Percentiles rank a stretch among this genome's conserved stretches.
phyloP scores from a whole-genome alignment of 2,888 invertebrate genomes.

The Eulithis prunata region DNA sequence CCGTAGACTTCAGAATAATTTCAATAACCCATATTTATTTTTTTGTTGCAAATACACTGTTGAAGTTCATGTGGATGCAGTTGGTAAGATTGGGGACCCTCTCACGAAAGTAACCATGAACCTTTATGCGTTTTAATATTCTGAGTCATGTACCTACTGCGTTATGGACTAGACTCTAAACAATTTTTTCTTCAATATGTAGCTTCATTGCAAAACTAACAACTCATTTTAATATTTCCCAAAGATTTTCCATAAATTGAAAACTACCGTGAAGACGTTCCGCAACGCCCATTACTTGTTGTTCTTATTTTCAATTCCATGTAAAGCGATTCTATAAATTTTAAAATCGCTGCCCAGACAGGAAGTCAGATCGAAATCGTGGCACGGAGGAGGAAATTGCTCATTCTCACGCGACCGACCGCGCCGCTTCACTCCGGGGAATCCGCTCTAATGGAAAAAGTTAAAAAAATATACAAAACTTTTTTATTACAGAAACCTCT shows the following conservation, averaged over 20 bases:
- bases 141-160: too few relatives aligned
- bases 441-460: slow-evolving; percentile 81
- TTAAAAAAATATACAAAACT: slow-evolving; percentile 80
- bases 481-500: slow-evolving; percentile 69
- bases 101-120: too few relatives aligned
- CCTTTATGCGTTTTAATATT: too few relatives aligned
- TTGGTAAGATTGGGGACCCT: too few relatives aligned
- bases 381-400: slow-evolving; percentile 80
- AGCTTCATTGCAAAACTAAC: background rate
- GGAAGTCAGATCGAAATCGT: slow-evolving; percentile 83
- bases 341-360: slow-evolving; percentile 81
- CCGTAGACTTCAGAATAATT: slow-evolving; percentile 59
- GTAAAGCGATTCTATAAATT: slow-evolving; percentile 80
- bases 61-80: background rate
- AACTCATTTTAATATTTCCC: background rate
- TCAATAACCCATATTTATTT: slow-evolving; percentile 22
- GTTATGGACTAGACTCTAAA: too few relatives aligned
- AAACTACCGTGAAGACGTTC: slow-evolving; percentile 27
- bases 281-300: slow-evolving; percentile 38
- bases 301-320: slow-evolving; percentile 77
- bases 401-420: slow-evolving; percentile 82
- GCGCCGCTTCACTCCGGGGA: slow-evolving; percentile 68
- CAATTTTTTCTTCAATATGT: too few relatives aligned
- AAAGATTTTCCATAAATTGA: slow-evolving; percentile 1
- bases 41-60: background rate